Percentiles rank a stretch among this genome's conserved stretches.
Conservation (phyloP, 2,888 invertebrate species). For the Mythimna pallens region DNA sequence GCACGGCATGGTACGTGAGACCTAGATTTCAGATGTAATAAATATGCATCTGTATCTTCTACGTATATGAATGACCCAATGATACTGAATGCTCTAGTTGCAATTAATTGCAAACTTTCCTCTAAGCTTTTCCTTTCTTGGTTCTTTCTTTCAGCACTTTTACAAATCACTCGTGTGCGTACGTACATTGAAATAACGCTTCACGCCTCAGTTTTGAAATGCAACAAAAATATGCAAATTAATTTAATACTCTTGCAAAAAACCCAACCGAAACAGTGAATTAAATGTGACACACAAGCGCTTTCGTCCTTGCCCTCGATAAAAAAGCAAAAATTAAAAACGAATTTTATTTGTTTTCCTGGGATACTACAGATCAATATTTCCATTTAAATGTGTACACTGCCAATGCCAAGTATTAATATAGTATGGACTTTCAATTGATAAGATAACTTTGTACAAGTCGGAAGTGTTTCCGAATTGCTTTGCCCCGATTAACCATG, state of each 20-base stretch:
- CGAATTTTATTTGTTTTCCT: constrained; percentile 52
- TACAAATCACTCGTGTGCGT: constrained; percentile 9
- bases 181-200: constrained; percentile 41
- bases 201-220: constrained; percentile 44
- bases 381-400: constrained; percentile 21
- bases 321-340: constrained; percentile 42
- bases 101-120: constrained; percentile 53
- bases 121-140: constrained; percentile 49
- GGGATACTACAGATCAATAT: constrained; percentile 31
- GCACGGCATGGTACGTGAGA: constrained; percentile 64
- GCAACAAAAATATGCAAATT: constrained; percentile 46
- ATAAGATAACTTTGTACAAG: constrained; percentile 10
- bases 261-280: constrained; percentile 39
- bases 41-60: constrained; percentile 62
- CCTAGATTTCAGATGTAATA: constrained; percentile 69
- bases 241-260: constrained; percentile 35
- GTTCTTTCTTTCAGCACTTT: constrained; percentile 30
- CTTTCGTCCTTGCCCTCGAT: constrained; percentile 60
- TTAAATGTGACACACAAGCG: constrained; percentile 52
- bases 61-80: constrained; percentile 59
- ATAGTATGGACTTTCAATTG: constrained; percentile 28
- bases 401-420: constrained; percentile 40
- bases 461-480: constrained; percentile 44
- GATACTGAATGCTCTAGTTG: constrained; percentile 62
- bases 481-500: background rate